Evolutionary conservation across 2,113 vertebrate species (phyloP), one percentile per base, ranked within the genome.

Genomic region (Scopus umbretta): DNA sequence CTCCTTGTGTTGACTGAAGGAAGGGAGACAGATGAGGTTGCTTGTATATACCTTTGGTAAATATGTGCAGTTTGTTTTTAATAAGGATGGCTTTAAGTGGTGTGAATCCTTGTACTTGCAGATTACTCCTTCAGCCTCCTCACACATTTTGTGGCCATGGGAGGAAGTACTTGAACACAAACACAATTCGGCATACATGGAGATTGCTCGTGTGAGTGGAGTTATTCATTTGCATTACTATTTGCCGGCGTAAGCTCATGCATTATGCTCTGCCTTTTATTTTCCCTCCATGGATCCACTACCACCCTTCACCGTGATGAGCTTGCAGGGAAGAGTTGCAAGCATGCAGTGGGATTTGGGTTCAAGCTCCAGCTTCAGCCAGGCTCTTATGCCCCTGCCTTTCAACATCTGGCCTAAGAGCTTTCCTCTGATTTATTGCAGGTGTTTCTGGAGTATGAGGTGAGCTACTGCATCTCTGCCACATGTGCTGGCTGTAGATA

Each of bases 101-200:
- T 75, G 30, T 79, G 94, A 88, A 80, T 91, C 66, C 76, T 52
- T 88, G 38, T 89, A 67, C 68, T 95, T 79, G 40, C 2, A 22
- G 88, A 55, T 91, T 86, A 94, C 86, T 82, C 80, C 76, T 93
- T 95, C 90, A 94, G 92, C 68, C 80, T 94, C 88, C 90, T 95
- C 78, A 42, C 93, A 82, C 67, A n/a, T 87, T 93, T 86, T 62
- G 62, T 62, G 92, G 85, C 59, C 14, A 50, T 95, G 82, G 93
- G 92, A 96, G 93, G 95, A 86, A 82, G 87, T 96, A 97, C 96
- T 96, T 96, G 94, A 92, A 94, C 76, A 94, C 96, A 94, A 91
- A 94, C 71, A 79, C 40, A 36, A 45, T 91, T 94, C 2, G 7
- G 86, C 80, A 91, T 93, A 87, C 85, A 75, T 53, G 61, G 90